Evolutionary conservation across 2,888 invertebrate species (phyloP).

Genomic region (Mesopsocus fuscifrons): DNA sequence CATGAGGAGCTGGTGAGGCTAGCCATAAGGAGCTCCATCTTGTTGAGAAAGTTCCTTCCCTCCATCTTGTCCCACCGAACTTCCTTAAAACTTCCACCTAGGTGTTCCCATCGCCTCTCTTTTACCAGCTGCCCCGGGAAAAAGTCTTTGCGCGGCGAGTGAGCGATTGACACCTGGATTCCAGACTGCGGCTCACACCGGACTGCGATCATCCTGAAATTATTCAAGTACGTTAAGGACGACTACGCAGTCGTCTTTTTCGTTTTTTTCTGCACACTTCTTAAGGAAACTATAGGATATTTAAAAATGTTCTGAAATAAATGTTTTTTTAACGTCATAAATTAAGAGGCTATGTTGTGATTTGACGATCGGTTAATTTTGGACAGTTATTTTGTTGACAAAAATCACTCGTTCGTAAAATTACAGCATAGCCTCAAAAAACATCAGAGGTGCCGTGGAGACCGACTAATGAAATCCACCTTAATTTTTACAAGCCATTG

Average conservation of each 20-base stretch:
- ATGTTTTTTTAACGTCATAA: too few species aligned
- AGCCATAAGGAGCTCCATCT: slow-evolving; percentile 92
- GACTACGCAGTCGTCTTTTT: neutral
- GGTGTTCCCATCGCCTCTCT: slow-evolving; percentile 83
- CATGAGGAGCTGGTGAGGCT: slow-evolving; percentile 52
- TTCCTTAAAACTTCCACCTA: slow-evolving; percentile 83
- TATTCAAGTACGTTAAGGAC: slow-evolving; percentile 13
- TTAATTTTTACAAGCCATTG: too few species aligned
- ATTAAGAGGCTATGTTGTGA: too few species aligned
- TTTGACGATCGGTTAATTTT: too few species aligned
- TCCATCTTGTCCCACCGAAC: slow-evolving; percentile 86
- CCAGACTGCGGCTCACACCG: slow-evolving; percentile 77
- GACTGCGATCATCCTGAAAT: slow-evolving; percentile 53
- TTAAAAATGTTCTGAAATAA: too few species aligned
- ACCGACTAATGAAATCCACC: too few species aligned
- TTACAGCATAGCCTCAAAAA: too few species aligned
- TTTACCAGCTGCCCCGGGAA: slow-evolving; percentile 73
- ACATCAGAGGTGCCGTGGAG: too few species aligned
- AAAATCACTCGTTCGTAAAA: too few species aligned
- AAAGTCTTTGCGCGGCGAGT: slow-evolving; percentile 73
- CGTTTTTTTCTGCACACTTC: too few species aligned
- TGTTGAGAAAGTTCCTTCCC: slow-evolving; percentile 87
- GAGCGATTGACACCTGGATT: slow-evolving; percentile 75
- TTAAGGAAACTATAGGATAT: too few species aligned
- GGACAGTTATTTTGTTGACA: too few species aligned